Conservation (phyloP, 2,797 vertebrate species). For the Tarsius wallacei region DNA sequence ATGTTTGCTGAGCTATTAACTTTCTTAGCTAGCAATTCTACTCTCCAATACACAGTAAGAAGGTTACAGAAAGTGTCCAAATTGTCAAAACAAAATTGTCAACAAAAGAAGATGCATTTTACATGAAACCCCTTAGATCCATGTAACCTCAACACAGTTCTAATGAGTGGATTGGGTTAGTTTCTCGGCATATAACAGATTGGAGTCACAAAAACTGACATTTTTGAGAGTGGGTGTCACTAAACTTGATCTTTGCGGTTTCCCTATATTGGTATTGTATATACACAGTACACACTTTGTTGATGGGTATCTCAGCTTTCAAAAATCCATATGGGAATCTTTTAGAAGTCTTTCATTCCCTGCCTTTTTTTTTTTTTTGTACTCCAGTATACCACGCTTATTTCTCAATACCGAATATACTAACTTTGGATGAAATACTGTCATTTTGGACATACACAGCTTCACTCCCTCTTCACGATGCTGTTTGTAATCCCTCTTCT, state of each 20-base stretch:
- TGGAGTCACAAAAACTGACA: not conserved
- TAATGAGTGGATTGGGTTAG: not conserved
- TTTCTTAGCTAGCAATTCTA: constrained; percentile 26
- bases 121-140: not conserved
- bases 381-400: not conserved
- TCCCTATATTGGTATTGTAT: not conserved
- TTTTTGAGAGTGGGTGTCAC: not conserved
- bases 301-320: not conserved
- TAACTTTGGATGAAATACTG: not conserved
- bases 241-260: not conserved
- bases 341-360: not conserved
- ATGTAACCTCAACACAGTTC: not conserved
- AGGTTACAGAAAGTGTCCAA: not conserved
- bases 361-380: too few species aligned
- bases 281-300: not conserved
- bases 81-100: not conserved
- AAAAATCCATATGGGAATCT: not conserved
- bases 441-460: not conserved
- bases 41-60: not conserved
- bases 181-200: not conserved
- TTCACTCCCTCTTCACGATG: not conserved
- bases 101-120: not conserved
- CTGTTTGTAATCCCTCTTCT: not conserved
- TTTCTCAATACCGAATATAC: constrained; percentile 11
- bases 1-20: constrained; percentile 21